Evolutionary conservation across 2,113 vertebrate genomes (phyloP).

Genomic region (Onychostoma macrolepis): DNA sequence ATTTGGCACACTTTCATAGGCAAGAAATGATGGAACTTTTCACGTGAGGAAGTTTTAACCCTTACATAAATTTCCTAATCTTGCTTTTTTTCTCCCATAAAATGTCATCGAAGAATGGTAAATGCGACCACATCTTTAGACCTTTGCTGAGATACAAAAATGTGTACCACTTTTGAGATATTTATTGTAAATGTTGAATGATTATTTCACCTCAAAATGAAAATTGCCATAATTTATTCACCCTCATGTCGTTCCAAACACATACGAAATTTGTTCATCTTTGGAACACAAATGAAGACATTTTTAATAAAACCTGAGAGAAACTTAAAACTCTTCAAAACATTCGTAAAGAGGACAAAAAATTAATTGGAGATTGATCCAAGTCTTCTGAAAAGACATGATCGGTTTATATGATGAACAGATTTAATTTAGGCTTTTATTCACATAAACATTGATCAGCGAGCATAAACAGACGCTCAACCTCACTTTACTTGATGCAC

Average conservation of each 20-base stretch:
- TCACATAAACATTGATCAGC: neutral
- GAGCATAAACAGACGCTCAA: neutral
- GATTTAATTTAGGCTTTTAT: neutral
- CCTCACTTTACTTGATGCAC: neutral
- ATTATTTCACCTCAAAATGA: neutral
- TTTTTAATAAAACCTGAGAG: neutral
- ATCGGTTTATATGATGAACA: neutral
- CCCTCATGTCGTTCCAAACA: neutral
- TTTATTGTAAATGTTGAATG: neutral
- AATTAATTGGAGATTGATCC: neutral
- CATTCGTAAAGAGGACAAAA: too few species aligned
- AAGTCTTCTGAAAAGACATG: neutral
- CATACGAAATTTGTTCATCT: neutral
- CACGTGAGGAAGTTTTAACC: neutral
- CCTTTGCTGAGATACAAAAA: neutral
- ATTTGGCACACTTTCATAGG: neutral
- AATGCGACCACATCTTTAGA: neutral
- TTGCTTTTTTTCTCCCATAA: too few species aligned
- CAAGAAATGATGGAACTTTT: neutral
- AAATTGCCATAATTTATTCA: neutral
- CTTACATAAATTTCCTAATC: neutral
- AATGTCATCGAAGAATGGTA: neutral
- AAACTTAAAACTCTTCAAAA: neutral
- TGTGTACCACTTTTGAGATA: neutral
- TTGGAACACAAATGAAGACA: neutral